These are phyloP conservation scores for Eurosta solidaginis DNA, from an alignment of 1,140 invertebrate genomes.

Conservation along the genomic window DNA sequence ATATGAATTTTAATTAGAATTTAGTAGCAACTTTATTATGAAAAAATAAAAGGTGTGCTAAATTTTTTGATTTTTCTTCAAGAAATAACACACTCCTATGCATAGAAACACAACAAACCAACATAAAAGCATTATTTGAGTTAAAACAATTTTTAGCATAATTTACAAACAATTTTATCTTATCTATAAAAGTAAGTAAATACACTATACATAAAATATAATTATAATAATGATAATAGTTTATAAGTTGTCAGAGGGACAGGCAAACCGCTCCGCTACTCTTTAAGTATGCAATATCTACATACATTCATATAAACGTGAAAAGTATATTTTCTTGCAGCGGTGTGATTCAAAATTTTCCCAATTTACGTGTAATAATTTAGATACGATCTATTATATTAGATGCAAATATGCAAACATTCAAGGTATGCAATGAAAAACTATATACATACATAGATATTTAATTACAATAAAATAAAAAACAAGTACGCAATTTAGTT, in stretches of 20 bases:
- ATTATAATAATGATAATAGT: not conserved
- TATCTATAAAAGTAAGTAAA: conserved; percentile 8
- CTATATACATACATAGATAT: conserved; percentile 2
- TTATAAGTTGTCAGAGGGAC: not conserved
- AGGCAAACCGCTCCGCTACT: not conserved
- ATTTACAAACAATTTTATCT: conserved; percentile 20
- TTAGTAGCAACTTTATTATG: not conserved
- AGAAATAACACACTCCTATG: not conserved
- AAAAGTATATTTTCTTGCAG: not conserved
- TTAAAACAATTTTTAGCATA: conserved; percentile 25
- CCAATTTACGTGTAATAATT: conserved; percentile 17
- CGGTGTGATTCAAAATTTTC: not conserved
- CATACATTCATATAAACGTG: too few relatives aligned
- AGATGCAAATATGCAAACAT: conserved; percentile 1
- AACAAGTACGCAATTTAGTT: conserved; percentile 12
- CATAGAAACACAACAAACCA: not conserved
- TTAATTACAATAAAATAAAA: not conserved
- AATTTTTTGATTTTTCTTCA: conserved; percentile 23
- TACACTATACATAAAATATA: not conserved
- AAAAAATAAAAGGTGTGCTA: not conserved
- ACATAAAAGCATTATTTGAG: conserved; percentile 20
- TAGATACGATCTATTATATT: conserved; percentile 23
- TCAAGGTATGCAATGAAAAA: not conserved
- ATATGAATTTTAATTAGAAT: not conserved
- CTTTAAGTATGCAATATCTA: not conserved